Evolutionary conservation across 2,113 vertebrate genomes (phyloP), one percentile per base, ranked within the genome.

Genomic region (Misgurnus mizolepis): DNA sequence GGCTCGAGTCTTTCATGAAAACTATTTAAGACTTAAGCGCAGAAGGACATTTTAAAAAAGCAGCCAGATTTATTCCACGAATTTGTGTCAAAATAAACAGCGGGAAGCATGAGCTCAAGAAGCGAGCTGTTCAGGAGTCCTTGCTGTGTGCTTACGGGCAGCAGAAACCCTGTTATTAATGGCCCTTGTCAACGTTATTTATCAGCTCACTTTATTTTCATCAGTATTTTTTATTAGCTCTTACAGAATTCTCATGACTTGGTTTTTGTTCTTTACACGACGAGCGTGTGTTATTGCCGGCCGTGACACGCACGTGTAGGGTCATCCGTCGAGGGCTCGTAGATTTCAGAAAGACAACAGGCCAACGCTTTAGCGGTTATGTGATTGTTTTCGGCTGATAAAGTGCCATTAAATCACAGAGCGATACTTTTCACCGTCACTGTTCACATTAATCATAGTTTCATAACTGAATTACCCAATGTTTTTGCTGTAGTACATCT

Each of bases 401-500:
- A 86, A 84, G 79, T 85, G 55, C 68, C 75, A 80, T 66, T 80
- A 69, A 86, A 85, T 67, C 79, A 85, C n/a, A 43, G 69, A 34
- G 76, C 85, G 58, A 47, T 86, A 82, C 80, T 87, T 77, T 49
- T 39, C 55, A 50, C 66, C 85, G 81, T 84, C 79, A 84, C 8
- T 12, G 61, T 14, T 55, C 79, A 85, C 80, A 88, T 91, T 88
- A 91, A 91, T 91, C 89, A 87, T 70, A 84, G 87, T 61, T 91
- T 78, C 80, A 87, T 85, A 79, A 86, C 79, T 84, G 69, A 87
- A 87, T 89, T 86, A 86, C 73, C 85, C 66, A 84, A 78, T 76
- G 80, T 22, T 12, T 17, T 84, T 76, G 68, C 82, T 85, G 79
- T 61, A 73, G 39, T 66, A 84, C 80, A 71, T 78, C 39, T 79